Base-by-base conservation (phyloP, 2,888 invertebrate genomes). In the Girardia tigrina region DNA sequence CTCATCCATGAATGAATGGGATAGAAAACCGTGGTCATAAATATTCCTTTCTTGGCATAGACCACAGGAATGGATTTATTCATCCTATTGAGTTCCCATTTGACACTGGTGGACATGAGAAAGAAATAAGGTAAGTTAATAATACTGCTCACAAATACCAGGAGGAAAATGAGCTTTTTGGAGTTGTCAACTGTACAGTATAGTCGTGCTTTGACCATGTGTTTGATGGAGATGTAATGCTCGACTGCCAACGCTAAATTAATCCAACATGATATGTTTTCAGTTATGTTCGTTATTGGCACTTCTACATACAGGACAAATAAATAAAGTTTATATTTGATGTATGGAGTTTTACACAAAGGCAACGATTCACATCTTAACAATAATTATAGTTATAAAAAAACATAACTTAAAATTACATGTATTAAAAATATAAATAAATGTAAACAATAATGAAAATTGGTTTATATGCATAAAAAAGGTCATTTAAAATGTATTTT, bases 1-100 rank as follows among this genome's bases (percentile, higher is more conserved):
- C 56, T 56, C 8, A 56, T 20, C 56, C 56, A 56, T 6, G 56
- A 56, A 56, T 56, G 56, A 56, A 56, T 56, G 4, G 56, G 56
- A 56, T 56, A 56, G 56, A 56, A 56, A 12, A 56, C 23, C 4
- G 56, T 20, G 23, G n/a, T 23, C 56, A 56, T 56, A n/a, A 56
- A 56, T 56, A 56, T 6, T n/a, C 56, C 8, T 56, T 56, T 56
- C n/a, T 56, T 56, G 56, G 56, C 56, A 56, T 56, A 56, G n/a
- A 56, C 56, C 6, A 56, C 56, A 20, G 56, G 56, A 56, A 56
- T 56, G 2, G 56, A 56, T n/a, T 56, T n/a, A 56, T 56, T 56
- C 4, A 6, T 56, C 56, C 23, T n/a, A 56, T 56, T 56, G 8
- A n/a, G n/a, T 56, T 56, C 56, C 6, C 23, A 56, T n/a, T 56